Base-by-base conservation (phyloP, 2,888 invertebrate genomes). In the Melinopterus prodromus region DNA sequence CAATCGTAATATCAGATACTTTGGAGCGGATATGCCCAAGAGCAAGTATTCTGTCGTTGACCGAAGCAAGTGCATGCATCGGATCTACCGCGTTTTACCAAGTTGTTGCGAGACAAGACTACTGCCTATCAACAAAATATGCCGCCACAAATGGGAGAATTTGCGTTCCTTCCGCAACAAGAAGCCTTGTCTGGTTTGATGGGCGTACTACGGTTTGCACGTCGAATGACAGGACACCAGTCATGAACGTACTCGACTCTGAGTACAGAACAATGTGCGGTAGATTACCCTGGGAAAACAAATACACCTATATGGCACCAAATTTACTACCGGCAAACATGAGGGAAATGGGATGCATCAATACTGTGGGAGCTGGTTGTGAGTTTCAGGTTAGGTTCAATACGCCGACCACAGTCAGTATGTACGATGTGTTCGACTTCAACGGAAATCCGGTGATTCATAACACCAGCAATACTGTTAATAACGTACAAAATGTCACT, bases 131-230 rank as follows among this genome's bases (percentile, higher is more conserved):
- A n/a, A 37, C 37, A 9, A 16, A 15, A 35, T 74, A 74, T 74
- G 74, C 74, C n/a, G 14, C 14, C 74, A 74, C n/a, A 74, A 37
- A 74, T 36, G 74, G 74, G 37, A 74, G 37, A 36, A 35, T 74
- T 6, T 74, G 74, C 35, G 35, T 74, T 74, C 74, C 74, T 7
- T 35, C 74, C 6, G 36, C 16, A 9, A 74, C 74, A 12, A 53
- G 53, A 53, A 53, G 53, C 53, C 5, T 12, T 53, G 53, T 53
- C 53, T 53, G 9, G 9, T 53, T 53, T 53, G 53, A 53, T 53
- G 9, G 12, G 9, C 7, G 53, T 53, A 74, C 74, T 7, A 74
- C 74, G n/a, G 37, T 14, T 9, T 74, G 74, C 37, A 15, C 35
- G 35, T 9, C 74, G 16, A 74, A 74, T 74, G 74, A 74, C 37